phyloP scores from a whole-genome alignment of 1,140 invertebrate genomes.

The Drosophila littoralis region DNA sequence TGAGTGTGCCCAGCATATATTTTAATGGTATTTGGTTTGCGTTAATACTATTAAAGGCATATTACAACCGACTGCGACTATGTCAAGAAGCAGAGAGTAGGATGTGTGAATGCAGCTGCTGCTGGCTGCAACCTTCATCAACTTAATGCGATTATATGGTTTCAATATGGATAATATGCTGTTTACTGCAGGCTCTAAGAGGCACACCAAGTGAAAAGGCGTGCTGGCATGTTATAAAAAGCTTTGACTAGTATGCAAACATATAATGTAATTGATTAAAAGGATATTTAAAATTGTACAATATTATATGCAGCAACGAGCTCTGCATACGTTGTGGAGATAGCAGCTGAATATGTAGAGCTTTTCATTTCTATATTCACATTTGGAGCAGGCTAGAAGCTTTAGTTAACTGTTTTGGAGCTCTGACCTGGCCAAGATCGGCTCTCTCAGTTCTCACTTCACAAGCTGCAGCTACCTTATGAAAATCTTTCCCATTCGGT shows the following conservation, averaged over 20 bases:
- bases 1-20: conserved; percentile 34
- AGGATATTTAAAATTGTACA: too few relatives aligned
- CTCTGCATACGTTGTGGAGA: too few relatives aligned
- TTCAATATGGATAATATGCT: conserved; percentile 2
- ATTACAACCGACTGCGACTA: conserved; percentile 38
- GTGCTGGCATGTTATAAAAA: not conserved
- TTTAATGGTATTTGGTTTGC: conserved; percentile 44
- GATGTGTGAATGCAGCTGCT: not conserved
- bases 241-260: not conserved
- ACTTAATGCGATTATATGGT: conserved; percentile 34
- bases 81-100: not conserved
- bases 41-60: conserved; percentile 77
- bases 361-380: too few relatives aligned
- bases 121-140: conserved; percentile 24
- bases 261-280: not conserved
- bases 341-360: too few relatives aligned
- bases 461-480: too few relatives aligned
- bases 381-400: too few relatives aligned
- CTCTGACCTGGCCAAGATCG: too few relatives aligned
- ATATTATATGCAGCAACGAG: too few relatives aligned
- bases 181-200: not conserved
- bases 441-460: too few relatives aligned
- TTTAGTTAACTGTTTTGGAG: too few relatives aligned
- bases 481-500: too few relatives aligned
- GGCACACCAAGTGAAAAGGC: not conserved